A percentile compares a stretch with the other conserved stretches of the same genome.
These are phyloP conservation scores for Atopsyche davidsoni DNA, from an alignment of 1,140 invertebrate genomes.

Conservation along the genomic window DNA sequence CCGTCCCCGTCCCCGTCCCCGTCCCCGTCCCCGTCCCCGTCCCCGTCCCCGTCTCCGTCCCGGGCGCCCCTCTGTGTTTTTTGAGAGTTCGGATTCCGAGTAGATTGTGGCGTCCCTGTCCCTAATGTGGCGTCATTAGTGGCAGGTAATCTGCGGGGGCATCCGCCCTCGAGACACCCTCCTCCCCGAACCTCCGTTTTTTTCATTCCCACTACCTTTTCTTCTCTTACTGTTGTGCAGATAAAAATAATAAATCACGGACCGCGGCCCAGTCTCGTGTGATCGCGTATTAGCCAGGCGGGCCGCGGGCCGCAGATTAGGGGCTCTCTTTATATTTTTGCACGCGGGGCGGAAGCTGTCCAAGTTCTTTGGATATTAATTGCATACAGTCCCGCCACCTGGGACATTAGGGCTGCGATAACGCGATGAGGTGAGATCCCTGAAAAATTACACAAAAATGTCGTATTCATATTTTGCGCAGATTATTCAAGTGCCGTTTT, in stretches of 20 bases:
- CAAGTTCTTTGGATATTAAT: slow-evolving; percentile 21
- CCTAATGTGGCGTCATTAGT: slow-evolving; percentile 27
- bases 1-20: too few relatives aligned
- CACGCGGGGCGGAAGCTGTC: slow-evolving; percentile 14
- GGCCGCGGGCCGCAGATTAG: not conserved
- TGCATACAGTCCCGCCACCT: slow-evolving; percentile 2
- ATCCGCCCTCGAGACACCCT: too few relatives aligned
- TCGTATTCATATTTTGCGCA: too few relatives aligned
- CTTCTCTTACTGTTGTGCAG: slow-evolving; percentile 27
- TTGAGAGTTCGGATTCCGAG: not conserved
- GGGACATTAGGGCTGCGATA: not conserved
- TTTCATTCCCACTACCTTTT: slow-evolving; percentile 31
- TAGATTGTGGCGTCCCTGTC: not conserved
- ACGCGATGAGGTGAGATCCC: too few relatives aligned
- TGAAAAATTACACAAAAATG: too few relatives aligned
- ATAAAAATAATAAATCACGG: slow-evolving; percentile 33
- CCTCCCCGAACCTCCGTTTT: slow-evolving; percentile 18
- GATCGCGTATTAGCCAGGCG: slow-evolving; percentile 26
- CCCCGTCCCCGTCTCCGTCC: not conserved
- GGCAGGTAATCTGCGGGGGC: slow-evolving; percentile 25
- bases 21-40: too few relatives aligned
- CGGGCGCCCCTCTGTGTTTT: not conserved
- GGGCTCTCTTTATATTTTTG: not conserved
- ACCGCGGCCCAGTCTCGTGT: slow-evolving; percentile 16
- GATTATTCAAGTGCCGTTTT: too few relatives aligned